phyloP scores from a whole-genome alignment of 2,797 vertebrate genomes.

The Clarias fuscus region DNA sequence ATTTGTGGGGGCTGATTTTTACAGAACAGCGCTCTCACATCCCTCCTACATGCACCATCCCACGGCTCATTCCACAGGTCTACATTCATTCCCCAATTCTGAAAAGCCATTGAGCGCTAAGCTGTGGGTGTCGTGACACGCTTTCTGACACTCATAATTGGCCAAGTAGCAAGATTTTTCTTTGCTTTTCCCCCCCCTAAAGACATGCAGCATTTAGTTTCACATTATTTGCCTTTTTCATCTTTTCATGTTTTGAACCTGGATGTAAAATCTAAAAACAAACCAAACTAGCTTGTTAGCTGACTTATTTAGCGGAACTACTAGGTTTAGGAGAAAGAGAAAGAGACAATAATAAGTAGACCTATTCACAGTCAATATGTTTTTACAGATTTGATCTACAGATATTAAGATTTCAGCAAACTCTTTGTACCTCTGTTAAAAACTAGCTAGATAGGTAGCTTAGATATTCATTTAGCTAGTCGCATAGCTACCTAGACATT shows the following conservation, averaged over 20 bases:
- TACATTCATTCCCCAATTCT: constrained; percentile 63
- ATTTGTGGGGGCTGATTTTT: constrained; percentile 50
- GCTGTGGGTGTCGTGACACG: constrained; percentile 55
- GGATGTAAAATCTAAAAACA: neutral
- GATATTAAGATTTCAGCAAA: neutral
- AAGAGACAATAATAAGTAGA: neutral
- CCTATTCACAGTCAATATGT: neutral
- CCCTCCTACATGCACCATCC: constrained; percentile 64
- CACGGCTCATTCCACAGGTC: constrained; percentile 58
- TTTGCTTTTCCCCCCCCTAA: neutral
- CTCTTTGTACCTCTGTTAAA: neutral
- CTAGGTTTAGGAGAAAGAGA: neutral
- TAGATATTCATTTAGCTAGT: no score
- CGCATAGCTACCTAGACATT: no score
- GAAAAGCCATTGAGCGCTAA: constrained; percentile 61
- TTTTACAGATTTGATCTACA: neutral
- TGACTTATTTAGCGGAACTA: neutral
- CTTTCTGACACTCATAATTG: constrained; percentile 12
- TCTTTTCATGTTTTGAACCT: neutral
- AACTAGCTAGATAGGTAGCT: neutral
- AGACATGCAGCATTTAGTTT: constrained; percentile 5
- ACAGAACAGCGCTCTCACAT: constrained; percentile 48
- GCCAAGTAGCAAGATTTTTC: constrained; percentile 1
- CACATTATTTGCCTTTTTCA: constrained; percentile 5
- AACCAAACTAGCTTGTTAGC: neutral